Evolutionary conservation across 1,140 invertebrate genomes (phyloP), one percentile per base, ranked within the genome.

Genomic region (Plutomurus gul): DNA sequence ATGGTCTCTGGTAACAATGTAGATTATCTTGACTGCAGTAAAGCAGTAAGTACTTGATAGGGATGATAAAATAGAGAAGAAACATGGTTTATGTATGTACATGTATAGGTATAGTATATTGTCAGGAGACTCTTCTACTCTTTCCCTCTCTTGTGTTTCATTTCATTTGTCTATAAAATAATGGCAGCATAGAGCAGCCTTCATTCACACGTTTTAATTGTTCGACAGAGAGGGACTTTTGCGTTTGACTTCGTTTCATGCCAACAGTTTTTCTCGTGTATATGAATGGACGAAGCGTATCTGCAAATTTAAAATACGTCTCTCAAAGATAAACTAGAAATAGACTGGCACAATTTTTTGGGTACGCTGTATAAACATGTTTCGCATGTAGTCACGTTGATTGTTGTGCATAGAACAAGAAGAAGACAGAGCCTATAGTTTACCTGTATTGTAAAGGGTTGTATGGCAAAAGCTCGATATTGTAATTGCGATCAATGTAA

Each of bases 131-230:
- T 56, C 49, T 6, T 30, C 51, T 56, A 13, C 27, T 65, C 56
- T 65, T 65, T 65, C 56, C 56, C 56, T 65, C 56, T 65, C n/a
- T n/a, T n/a, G n/a, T 65, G 56, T 65, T 65, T 65, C 56, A 65
- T 65, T 65, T 65, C 56, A 27, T 65, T 65, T 65, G 27, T n/a
- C n/a, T n/a, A n/a, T n/a, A n/a, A n/a, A n/a, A n/a, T 43, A n/a
- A 13, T 43, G 11, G 39, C 39, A 10, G n/a, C 39, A 43, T 43
- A 43, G n/a, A 43, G 10, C 39, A 43, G 39, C 11, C 39, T 3
- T 10, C n/a, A 43, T 43, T 43, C 39, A 43, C 39, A 43, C 39
- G 10, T n/a, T 43, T 43, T 43, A 43, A 43, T 43, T 65, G 11
- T n/a, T n/a, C n/a, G n/a, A n/a, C n/a, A n/a, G n/a, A 33, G n/a